phyloP scores from a whole-genome alignment of 2,888 invertebrate species.

The Cetonia aurata region DNA sequence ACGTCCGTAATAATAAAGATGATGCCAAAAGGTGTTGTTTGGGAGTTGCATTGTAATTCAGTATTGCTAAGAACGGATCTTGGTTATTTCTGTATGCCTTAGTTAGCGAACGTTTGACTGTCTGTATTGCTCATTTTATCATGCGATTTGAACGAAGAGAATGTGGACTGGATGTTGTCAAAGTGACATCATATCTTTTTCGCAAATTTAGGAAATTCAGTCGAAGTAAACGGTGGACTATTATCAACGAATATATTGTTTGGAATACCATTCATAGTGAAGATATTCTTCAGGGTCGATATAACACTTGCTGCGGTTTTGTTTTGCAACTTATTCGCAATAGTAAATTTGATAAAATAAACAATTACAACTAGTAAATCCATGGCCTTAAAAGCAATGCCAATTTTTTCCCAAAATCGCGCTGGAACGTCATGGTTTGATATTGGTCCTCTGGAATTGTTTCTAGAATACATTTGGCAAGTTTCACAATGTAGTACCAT shows the following conservation, averaged over 20 bases:
- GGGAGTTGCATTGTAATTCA: too few relatives aligned
- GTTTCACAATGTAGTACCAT: constrained; percentile 17
- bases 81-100: constrained; percentile 26
- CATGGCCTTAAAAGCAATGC: constrained; percentile 40
- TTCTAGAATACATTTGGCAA: constrained; percentile 39
- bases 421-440: constrained; percentile 34
- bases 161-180: constrained; percentile 42
- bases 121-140: constrained; percentile 50
- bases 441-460: constrained; percentile 34
- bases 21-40: constrained; percentile 32
- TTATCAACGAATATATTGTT: constrained; percentile 13
- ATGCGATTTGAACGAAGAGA: constrained; percentile 51
- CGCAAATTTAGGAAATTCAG: constrained; percentile 46
- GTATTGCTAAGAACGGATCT: too few relatives aligned
- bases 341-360: constrained; percentile 41
- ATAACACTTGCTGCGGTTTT: constrained; percentile 11
- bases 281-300: constrained; percentile 25
- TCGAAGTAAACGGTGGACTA: too few relatives aligned
- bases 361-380: neutral
- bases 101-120: constrained; percentile 50
- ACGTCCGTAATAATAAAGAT: too few relatives aligned
- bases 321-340: constrained; percentile 28
- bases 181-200: constrained; percentile 47
- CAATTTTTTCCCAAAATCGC: constrained; percentile 44
- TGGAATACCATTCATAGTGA: constrained; percentile 28